phyloP scores from a whole-genome alignment of 92 coral and sea anemone species.

The Actinostola sp. region DNA sequence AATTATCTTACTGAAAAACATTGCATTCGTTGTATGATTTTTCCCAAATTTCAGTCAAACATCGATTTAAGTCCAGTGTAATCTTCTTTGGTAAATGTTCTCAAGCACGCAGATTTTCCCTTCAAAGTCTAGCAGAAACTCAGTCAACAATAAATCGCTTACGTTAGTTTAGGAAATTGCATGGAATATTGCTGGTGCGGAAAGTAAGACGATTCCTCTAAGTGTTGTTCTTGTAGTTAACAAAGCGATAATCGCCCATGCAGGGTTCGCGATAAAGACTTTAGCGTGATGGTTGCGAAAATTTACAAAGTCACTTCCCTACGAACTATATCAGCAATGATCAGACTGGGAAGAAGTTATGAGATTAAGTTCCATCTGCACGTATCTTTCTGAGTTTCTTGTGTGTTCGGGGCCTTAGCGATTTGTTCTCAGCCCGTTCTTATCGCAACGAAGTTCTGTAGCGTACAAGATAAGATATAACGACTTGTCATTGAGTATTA shows the following conservation, averaged over 20 bases:
- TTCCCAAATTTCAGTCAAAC: too few species aligned
- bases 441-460: background rate
- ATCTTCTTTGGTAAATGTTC: too few species aligned
- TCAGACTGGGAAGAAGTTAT: too few species aligned
- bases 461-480: slow-evolving; percentile 15
- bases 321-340: too few species aligned
- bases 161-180: background rate
- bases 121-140: background rate
- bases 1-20: too few species aligned
- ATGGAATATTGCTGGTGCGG: background rate
- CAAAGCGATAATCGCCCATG: too few species aligned
- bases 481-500: slow-evolving; percentile 2
- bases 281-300: too few species aligned
- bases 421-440: background rate
- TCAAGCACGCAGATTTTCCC: background rate
- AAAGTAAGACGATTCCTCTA: slow-evolving; percentile 5
- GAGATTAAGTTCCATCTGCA: background rate
- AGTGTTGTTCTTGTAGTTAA: background rate
- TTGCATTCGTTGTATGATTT: too few species aligned
- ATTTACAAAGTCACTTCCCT: too few species aligned
- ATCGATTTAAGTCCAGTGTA: background rate
- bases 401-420: background rate
- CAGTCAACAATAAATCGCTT: background rate
- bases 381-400: background rate
- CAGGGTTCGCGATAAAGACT: too few species aligned